Conservation (phyloP, 2,888 invertebrate genomes). For the Philereme vetulata region DNA sequence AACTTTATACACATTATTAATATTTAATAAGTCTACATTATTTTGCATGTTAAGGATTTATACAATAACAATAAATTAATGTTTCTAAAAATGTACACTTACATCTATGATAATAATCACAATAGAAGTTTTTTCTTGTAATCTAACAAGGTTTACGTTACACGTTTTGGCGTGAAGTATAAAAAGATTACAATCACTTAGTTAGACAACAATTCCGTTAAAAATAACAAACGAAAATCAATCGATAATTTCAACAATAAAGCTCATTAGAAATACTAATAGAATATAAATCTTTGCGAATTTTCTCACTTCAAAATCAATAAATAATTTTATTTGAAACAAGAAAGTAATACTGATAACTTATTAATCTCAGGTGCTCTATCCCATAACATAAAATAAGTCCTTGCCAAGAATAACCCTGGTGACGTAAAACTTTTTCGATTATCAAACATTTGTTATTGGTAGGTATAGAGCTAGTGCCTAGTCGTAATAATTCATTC, state of each 20-base stretch:
- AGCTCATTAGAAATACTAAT: constrained; percentile 2
- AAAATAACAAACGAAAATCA: constrained; percentile 14
- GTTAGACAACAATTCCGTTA: constrained; percentile 18
- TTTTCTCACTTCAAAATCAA: constrained; percentile 1
- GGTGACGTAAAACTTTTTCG: constrained; percentile 64
- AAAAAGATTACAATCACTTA: constrained; percentile 16
- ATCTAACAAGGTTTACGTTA: constrained; percentile 50
- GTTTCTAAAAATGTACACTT: constrained; percentile 51
- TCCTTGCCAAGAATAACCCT: constrained; percentile 46
- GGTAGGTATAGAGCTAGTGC: constrained; percentile 58
- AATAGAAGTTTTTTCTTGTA: constrained; percentile 52
- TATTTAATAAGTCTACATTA: constrained; percentile 31
- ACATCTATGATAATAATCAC: constrained; percentile 59
- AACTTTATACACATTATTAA: constrained; percentile 17
- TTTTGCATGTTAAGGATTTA: constrained; percentile 47
- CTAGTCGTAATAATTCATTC: constrained; percentile 69
- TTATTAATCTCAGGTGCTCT: constrained; percentile 16
- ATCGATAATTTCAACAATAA: constrained; percentile 16
- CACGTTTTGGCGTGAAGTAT: constrained; percentile 44
- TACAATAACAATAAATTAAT: constrained; percentile 50
- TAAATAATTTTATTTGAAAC: constrained; percentile 7
- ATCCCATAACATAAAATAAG: constrained; percentile 35
- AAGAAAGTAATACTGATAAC: constrained; percentile 30
- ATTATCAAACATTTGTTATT: constrained; percentile 73
- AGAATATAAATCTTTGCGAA: neutral